Evolutionary conservation across 2,113 vertebrate genomes (phyloP).

Genomic region (Neofelis nebulosa): DNA sequence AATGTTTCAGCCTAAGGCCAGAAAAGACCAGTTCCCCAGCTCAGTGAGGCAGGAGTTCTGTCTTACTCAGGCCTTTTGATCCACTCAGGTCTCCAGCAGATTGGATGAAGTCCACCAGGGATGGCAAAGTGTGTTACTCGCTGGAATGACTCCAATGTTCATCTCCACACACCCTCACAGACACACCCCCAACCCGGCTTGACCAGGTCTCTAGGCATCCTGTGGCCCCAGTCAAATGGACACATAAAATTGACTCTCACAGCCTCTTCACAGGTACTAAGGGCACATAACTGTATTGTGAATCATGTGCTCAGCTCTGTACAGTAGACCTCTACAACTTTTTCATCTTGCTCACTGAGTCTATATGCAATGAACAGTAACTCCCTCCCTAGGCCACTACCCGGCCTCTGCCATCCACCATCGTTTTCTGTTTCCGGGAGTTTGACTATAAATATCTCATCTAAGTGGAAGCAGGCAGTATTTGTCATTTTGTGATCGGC

Average conservation of each 20-base stretch:
- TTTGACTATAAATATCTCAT: not conserved
- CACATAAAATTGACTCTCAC: not conserved
- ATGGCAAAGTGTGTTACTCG: too few relatives aligned
- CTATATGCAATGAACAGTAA: not conserved
- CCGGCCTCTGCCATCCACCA: not conserved
- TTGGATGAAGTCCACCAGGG: not conserved
- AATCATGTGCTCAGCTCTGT: not conserved
- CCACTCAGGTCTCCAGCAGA: not conserved
- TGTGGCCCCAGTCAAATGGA: not conserved
- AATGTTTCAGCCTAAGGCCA: not conserved
- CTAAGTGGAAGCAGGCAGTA: not conserved
- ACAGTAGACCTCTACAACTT: not conserved
- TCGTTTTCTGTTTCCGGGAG: not conserved
- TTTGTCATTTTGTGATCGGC: not conserved
- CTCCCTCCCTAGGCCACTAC: not conserved
- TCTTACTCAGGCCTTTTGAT: not conserved
- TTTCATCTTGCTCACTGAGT: not conserved
- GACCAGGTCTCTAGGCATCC: not conserved
- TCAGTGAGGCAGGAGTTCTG: too few relatives aligned
- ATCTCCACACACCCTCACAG: not conserved
- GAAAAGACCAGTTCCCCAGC: not conserved
- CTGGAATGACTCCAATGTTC: too few relatives aligned
- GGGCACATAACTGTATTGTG: accelerated
- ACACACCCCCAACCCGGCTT: not conserved
- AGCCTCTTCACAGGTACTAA: not conserved